A percentile compares a stretch with the other conserved stretches of the same genome.
Evolutionary conservation across 2,113 vertebrate genomes (phyloP).

Genomic region (Pipa parva): DNA sequence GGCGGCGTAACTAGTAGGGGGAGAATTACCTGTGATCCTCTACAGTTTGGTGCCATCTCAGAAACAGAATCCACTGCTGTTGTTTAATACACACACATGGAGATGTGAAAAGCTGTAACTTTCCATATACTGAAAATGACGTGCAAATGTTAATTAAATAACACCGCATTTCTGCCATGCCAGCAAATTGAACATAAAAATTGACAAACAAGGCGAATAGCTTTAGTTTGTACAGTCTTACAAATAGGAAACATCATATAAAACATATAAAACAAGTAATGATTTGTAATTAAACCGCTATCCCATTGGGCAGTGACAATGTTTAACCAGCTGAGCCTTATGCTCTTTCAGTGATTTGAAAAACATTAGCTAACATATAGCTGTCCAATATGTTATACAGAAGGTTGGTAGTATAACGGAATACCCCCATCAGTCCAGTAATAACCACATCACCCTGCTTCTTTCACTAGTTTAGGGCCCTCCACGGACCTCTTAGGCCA

Average conservation of each 20-base stretch:
- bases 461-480: constrained; percentile 24
- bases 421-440: constrained; percentile 17
- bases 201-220: not conserved
- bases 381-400: constrained; percentile 13
- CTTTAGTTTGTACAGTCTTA: too few species aligned
- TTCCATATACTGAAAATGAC: too few species aligned
- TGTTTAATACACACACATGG: too few species aligned
- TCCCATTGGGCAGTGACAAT: not conserved
- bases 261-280: too few species aligned
- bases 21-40: too few species aligned
- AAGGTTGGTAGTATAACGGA: constrained; percentile 9
- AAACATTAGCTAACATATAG: constrained; percentile 13
- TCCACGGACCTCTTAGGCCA: constrained; percentile 28
- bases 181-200: not conserved
- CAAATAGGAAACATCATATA: not conserved
- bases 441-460: constrained; percentile 29
- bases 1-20: too few species aligned
- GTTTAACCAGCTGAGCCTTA: not conserved
- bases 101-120: too few species aligned
- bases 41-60: too few species aligned
- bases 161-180: too few species aligned
- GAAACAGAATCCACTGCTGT: too few species aligned
- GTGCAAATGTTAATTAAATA: too few species aligned
- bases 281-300: not conserved
- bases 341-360: constrained; percentile 6